Evolutionary conservation across 2,113 vertebrate genomes (phyloP).

Genomic region (Edolisoma coerulescens): DNA sequence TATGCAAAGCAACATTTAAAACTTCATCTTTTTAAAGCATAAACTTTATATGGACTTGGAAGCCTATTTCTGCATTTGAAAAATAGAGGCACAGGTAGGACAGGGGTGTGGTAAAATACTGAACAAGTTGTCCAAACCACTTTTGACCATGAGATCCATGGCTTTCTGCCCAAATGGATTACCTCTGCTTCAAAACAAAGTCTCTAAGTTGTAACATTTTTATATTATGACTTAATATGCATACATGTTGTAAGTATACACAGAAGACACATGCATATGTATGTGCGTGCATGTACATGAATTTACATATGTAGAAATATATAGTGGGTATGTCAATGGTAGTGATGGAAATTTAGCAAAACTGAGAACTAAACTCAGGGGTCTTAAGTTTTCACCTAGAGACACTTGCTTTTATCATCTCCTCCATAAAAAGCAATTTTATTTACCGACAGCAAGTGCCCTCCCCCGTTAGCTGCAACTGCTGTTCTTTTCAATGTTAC

Average conservation of each 20-base stretch:
- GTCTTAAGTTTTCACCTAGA: background rate
- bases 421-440: background rate
- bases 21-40: background rate
- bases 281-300: accelerated
- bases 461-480: background rate
- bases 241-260: background rate
- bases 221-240: background rate
- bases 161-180: background rate
- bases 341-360: background rate
- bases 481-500: background rate
- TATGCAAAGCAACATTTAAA: background rate
- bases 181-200: background rate
- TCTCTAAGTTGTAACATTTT: background rate
- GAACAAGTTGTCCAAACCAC: background rate
- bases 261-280: background rate
- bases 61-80: background rate
- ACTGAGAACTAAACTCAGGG: background rate
- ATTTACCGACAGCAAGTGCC: background rate
- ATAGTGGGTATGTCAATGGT: background rate
- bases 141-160: accelerated
- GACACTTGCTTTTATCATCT: background rate
- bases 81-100: background rate
- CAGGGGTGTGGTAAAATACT: background rate
- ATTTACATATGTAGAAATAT: background rate
- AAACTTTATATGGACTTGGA: background rate